Percentiles rank a stretch among this genome's conserved stretches.
Conservation (phyloP, 2,113 vertebrate genomes). For the Colius striatus region DNA sequence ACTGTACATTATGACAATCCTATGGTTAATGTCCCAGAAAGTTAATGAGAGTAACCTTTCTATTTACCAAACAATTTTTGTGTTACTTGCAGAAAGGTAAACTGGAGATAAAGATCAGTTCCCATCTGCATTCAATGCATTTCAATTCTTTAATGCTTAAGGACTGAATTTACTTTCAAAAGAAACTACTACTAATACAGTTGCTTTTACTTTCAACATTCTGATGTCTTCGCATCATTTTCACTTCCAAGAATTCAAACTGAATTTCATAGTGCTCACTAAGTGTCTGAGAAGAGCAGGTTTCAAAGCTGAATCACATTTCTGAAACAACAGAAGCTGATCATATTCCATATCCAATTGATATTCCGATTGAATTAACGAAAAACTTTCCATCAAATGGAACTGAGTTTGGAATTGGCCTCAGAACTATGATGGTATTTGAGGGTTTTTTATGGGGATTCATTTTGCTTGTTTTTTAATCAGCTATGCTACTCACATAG, state of each 20-base stretch:
- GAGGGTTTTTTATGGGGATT: neutral
- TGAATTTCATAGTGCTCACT: neutral
- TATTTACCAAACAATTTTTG: neutral
- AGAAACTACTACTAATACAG: neutral
- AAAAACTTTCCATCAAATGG: neutral
- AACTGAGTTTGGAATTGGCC: neutral
- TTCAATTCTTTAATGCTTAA: neutral
- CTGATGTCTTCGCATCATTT: neutral
- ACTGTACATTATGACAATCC: neutral
- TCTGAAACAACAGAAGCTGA: slow-evolving; percentile 6
- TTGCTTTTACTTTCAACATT: slow-evolving; percentile 3
- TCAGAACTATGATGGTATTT: neutral
- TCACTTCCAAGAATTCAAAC: slow-evolving; percentile 15
- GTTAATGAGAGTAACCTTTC: neutral
- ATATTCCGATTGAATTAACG: slow-evolving; percentile 5
- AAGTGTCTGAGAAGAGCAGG: neutral
- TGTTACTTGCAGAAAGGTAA: neutral
- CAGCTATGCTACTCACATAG: neutral
- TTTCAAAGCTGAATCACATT: slow-evolving; percentile 4
- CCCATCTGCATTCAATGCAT: neutral
- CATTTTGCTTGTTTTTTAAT: neutral
- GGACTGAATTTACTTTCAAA: neutral
- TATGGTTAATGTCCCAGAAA: neutral
- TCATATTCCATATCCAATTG: neutral
- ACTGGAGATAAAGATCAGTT: neutral